phyloP scores from a whole-genome alignment of 1,140 invertebrate species.

The Drosophila baimaii region DNA sequence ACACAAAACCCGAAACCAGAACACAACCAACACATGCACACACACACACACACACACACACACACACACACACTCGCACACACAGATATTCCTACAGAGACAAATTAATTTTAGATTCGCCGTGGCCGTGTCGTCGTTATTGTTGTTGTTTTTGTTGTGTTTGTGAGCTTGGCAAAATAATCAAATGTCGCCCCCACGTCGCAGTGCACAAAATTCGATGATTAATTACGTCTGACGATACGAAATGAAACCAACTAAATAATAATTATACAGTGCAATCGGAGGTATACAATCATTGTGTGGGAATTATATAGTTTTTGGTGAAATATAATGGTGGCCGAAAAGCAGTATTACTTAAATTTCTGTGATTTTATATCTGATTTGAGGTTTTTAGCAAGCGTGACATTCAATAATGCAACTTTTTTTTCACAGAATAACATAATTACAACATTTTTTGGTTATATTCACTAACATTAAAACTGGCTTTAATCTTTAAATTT shows the following conservation, averaged over 20 bases:
- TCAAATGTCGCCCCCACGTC: conserved; percentile 67
- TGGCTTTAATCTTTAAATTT: background rate
- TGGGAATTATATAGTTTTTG: background rate
- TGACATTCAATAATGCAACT: too few relatives aligned
- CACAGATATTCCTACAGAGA: conserved; percentile 11
- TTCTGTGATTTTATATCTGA: background rate
- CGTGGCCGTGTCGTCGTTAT: conserved; percentile 41
- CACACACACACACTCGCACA: conserved; percentile 5
- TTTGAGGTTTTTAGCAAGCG: too few relatives aligned
- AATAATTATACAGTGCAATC: conserved; percentile 53
- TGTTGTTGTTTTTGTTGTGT: conserved; percentile 1
- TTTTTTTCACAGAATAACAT: too few relatives aligned
- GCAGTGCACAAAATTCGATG: conserved; percentile 63
- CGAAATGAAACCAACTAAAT: conserved; percentile 49
- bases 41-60: conserved; percentile 2
- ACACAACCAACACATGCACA: conserved; percentile 26
- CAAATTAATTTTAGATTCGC: conserved; percentile 81
- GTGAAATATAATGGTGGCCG: background rate
- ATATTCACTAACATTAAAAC: too few relatives aligned
- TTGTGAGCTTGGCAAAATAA: conserved; percentile 57
- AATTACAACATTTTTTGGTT: too few relatives aligned
- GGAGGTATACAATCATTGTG: background rate
- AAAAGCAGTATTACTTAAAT: background rate
- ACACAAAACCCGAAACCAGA: conserved; percentile 74
- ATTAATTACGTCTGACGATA: conserved; percentile 73